A percentile compares a stretch with the other conserved stretches of the same genome.
Conservation (phyloP, 2,797 vertebrate species). For the Netta rufina region DNA sequence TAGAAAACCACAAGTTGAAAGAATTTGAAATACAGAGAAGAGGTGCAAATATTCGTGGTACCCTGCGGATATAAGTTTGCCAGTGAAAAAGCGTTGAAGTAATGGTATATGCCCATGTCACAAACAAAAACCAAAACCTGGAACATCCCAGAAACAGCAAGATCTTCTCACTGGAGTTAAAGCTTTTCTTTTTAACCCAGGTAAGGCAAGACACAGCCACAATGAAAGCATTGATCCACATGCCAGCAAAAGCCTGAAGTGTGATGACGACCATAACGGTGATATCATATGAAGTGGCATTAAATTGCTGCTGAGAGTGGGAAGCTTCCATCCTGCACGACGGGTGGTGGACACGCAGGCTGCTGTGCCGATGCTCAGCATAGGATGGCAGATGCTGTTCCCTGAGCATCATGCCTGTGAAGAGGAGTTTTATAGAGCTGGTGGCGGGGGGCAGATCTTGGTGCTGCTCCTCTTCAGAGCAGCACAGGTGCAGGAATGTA, state of each 20-base stretch:
- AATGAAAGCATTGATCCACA: constrained; percentile 59
- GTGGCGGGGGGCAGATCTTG: background rate
- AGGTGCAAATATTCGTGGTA: background rate
- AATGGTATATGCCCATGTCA: background rate
- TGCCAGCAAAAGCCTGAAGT: background rate
- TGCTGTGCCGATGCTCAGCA: background rate
- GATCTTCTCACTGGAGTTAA: constrained; percentile 29
- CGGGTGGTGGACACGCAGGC: background rate
- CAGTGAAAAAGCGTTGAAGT: background rate
- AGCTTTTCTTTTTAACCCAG: background rate
- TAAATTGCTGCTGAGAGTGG: fast-evolving
- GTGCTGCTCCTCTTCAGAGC: background rate
- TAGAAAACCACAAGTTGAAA: constrained; percentile 47
- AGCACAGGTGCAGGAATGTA: constrained; percentile 19
- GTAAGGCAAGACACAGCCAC: background rate
- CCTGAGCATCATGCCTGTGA: background rate
- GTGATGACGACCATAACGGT: fast-evolving
- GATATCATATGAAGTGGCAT: fast-evolving
- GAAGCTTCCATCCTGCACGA: background rate
- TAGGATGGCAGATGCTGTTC: background rate
- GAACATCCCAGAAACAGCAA: background rate
- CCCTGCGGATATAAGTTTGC: fast-evolving
- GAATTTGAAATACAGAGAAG: background rate
- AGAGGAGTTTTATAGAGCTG: background rate
- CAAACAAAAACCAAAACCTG: background rate